These are phyloP conservation scores for Phyllopteryx taeniolatus DNA, from an alignment of 2,113 vertebrate genomes.

Conservation along the genomic window DNA sequence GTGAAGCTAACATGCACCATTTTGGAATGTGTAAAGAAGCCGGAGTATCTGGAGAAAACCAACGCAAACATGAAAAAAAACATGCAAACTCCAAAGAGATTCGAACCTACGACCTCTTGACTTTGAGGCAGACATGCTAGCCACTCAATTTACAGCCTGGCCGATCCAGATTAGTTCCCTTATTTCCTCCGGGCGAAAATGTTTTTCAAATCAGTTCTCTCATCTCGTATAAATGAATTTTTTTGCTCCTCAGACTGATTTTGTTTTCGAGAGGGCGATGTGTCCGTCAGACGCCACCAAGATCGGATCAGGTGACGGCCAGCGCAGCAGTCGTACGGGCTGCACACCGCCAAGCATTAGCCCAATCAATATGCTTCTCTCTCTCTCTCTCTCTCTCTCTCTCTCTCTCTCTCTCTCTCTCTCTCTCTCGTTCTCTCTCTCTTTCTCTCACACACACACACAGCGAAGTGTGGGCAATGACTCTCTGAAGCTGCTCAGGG, in stretches of 20 bases:
- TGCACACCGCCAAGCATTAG: conserved; percentile 68
- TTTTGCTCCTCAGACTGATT: conserved; percentile 31
- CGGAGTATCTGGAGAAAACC: neutral
- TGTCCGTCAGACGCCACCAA: conserved; percentile 39
- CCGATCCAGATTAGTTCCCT: neutral
- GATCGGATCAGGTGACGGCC: conserved; percentile 59
- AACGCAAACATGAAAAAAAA: too few relatives aligned
- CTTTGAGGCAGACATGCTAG: neutral
- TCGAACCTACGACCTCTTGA: neutral
- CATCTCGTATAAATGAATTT: conserved; percentile 34
- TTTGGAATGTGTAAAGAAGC: too few relatives aligned
- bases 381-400: neutral
- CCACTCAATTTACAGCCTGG: too few relatives aligned
- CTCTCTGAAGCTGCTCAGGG: conserved; percentile 34
- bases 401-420: neutral
- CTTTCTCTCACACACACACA: conserved; percentile 11
- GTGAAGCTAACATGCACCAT: too few relatives aligned
- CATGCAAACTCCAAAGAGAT: neutral
- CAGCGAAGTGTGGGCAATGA: conserved; percentile 17
- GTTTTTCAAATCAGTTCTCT: neutral
- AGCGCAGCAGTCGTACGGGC: conserved; percentile 58
- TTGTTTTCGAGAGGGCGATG: conserved; percentile 41
- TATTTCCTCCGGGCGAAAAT: neutral
- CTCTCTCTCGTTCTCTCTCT: conserved; percentile 1
- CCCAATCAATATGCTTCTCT: conserved; percentile 52